Percentiles rank a stretch among this genome's conserved stretches.
Evolutionary conservation across 2,797 vertebrate species (phyloP).

Genomic region (Coreius guichenoti): DNA sequence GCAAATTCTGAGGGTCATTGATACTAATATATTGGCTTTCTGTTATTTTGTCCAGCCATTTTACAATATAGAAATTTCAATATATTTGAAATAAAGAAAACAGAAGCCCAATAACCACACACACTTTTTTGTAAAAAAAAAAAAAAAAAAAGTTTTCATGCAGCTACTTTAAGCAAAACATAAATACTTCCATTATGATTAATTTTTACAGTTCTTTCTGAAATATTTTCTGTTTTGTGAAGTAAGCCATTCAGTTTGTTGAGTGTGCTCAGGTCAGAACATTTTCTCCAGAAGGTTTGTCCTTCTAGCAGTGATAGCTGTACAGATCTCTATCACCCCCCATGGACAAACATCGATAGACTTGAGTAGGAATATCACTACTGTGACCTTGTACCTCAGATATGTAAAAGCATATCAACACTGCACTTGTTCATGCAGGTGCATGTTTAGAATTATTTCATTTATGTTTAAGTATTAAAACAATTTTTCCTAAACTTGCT

Average conservation of each 20-base stretch:
- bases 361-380: conserved; percentile 3
- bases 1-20: not conserved
- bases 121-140: not conserved
- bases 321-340: conserved; percentile 39
- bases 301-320: not conserved
- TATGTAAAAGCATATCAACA: not conserved
- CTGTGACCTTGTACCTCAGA: conserved; percentile 10
- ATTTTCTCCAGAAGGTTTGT: not conserved
- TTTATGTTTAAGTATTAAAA: not conserved
- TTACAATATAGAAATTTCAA: no score
- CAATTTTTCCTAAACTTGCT: not conserved
- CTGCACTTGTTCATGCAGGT: not conserved
- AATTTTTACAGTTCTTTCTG: not conserved
- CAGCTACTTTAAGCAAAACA: not conserved
- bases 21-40: conserved; percentile 5
- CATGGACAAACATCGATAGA: conserved; percentile 8
- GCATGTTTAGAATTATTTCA: not conserved
- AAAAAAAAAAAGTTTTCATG: not conserved
- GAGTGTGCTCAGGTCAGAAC: not conserved
- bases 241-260: not conserved
- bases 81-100: not conserved
- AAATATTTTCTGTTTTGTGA: conserved; percentile 2
- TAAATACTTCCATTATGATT: not conserved
- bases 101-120: not conserved
- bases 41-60: not conserved